phyloP scores from a whole-genome alignment of 2,888 invertebrate genomes.

The Gnatocerus cornutus region DNA sequence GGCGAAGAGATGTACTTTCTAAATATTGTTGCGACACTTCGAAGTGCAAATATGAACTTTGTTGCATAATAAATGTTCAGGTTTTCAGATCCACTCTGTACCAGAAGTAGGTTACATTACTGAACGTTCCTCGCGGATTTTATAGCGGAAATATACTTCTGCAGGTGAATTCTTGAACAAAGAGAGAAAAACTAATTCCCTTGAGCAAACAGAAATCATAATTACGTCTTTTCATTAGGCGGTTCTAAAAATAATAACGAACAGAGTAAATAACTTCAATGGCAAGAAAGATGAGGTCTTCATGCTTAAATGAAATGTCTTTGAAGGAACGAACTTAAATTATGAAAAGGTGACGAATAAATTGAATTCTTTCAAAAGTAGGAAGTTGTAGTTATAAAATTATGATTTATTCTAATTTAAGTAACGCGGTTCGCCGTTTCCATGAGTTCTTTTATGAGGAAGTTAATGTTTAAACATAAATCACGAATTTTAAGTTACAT shows the following conservation, averaged over 20 bases:
- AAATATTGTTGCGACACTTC: slow-evolving; percentile 15
- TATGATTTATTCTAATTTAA: no score
- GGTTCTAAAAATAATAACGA: slow-evolving; percentile 4
- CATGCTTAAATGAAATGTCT: no score
- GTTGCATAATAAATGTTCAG: slow-evolving; percentile 5
- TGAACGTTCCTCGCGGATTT: slow-evolving; percentile 1
- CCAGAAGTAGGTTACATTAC: slow-evolving; percentile 17
- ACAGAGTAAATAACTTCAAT: slow-evolving; percentile 6
- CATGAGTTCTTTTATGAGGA: no score
- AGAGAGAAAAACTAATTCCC: background rate
- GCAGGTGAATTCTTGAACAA: background rate
- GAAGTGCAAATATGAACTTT: slow-evolving; percentile 1
- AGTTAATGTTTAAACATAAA: no score
- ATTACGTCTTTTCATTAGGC: slow-evolving; percentile 9
- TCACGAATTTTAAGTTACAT: no score
- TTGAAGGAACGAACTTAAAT: no score
- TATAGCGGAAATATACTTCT: slow-evolving; percentile 4
- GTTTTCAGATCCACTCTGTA: slow-evolving; percentile 11
- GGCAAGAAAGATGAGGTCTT: background rate
- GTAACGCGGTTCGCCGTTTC: no score
- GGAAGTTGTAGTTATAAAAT: no score
- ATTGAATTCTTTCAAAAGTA: no score
- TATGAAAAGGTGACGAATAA: no score
- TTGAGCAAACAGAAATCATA: slow-evolving; percentile 10
- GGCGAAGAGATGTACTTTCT: slow-evolving; percentile 25